Evolutionary conservation across 2,113 vertebrate species (phyloP).

Genomic region (Heterocephalus glaber): DNA sequence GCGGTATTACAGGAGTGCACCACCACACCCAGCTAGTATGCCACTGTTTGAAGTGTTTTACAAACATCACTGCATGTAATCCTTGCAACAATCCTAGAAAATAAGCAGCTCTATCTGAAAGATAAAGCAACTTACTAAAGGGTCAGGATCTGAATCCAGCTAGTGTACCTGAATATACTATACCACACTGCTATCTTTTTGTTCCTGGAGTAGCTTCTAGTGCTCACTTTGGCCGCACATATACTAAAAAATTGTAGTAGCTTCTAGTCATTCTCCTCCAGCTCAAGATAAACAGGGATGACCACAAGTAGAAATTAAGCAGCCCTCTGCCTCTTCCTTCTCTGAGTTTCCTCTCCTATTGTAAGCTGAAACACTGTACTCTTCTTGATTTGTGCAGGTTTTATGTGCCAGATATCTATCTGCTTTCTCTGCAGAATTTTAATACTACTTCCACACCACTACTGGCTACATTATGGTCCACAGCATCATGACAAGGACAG

Average conservation of each 20-base stretch:
- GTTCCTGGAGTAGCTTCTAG: background rate
- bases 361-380: background rate
- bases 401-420: background rate
- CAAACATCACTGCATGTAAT: background rate
- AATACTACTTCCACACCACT: background rate
- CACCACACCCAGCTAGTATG: background rate
- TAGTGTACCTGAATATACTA: background rate
- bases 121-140: background rate
- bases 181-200: background rate
- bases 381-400: background rate
- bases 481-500: background rate
- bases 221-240: too few relatives aligned
- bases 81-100: background rate
- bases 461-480: background rate
- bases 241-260: too few relatives aligned
- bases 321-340: background rate
- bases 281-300: background rate
- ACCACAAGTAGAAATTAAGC: background rate
- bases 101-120: constrained; percentile 10
- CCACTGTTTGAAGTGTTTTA: background rate
- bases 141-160: background rate
- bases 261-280: background rate
- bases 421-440: background rate
- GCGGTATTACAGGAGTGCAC: background rate
- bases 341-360: background rate